Evolutionary conservation across 1,140 invertebrate genomes (phyloP).

Genomic region (Eupeodes corollae): DNA sequence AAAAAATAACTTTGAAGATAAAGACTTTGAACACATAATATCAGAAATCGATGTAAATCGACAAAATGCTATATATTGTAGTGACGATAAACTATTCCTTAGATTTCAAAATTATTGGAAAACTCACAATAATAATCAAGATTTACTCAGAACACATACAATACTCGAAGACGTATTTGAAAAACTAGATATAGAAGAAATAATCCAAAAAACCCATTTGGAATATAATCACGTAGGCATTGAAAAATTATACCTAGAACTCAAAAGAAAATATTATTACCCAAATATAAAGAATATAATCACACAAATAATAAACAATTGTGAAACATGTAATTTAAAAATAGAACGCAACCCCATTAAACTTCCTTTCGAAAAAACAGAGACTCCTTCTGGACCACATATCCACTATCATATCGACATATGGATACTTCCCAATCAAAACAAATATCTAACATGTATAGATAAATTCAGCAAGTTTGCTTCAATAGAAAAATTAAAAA

Average conservation of each 20-base stretch:
- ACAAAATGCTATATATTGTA: neutral
- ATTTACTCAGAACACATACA: conserved; percentile 1
- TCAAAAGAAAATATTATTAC: conserved; percentile 11
- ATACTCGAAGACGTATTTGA: neutral
- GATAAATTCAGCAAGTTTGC: too few species aligned
- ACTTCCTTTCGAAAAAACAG: neutral
- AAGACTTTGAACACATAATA: neutral
- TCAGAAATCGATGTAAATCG: neutral
- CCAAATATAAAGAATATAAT: conserved; percentile 11
- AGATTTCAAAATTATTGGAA: conserved; percentile 1
- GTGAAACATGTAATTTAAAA: conserved; percentile 12
- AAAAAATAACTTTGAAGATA: neutral
- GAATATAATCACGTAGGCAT: conserved; percentile 12
- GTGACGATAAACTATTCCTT: neutral
- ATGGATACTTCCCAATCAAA: neutral
- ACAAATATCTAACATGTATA: too few species aligned
- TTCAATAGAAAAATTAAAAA: too few species aligned
- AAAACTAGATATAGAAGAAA: neutral
- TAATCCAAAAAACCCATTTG: conserved; percentile 1
- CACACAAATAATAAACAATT: conserved; percentile 11
- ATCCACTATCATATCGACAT: neutral
- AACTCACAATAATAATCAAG: conserved; percentile 1
- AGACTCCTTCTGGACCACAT: neutral
- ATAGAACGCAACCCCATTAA: conserved; percentile 13
- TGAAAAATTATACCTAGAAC: conserved; percentile 7